A percentile compares a stretch with the other conserved stretches of the same genome.
phyloP scores from a whole-genome alignment of 2,888 invertebrate species.

The Hetaerina titia region DNA sequence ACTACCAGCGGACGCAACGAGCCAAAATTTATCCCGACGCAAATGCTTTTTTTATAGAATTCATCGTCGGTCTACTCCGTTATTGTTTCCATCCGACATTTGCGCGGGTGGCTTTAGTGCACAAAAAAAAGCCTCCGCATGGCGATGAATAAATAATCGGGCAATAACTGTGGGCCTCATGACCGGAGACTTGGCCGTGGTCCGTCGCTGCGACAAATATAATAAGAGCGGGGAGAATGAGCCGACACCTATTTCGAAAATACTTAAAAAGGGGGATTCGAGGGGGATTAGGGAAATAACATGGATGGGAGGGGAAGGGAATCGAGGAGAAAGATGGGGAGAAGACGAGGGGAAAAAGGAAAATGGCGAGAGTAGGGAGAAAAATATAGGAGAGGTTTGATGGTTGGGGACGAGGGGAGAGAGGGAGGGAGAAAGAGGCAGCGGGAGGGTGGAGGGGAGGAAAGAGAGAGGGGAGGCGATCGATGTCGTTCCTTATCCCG shows the following conservation, averaged over 20 bases:
- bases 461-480: slow-evolving; percentile 27
- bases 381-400: not conserved
- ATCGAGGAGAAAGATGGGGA: not conserved
- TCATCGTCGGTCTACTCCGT: not conserved
- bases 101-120: not conserved
- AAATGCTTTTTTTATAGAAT: not conserved
- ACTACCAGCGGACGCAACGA: not conserved
- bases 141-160: slow-evolving; percentile 2
- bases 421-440: not conserved
- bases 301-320: not conserved
- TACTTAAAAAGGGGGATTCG: not conserved
- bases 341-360: not conserved
- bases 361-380: not conserved
- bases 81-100: not conserved
- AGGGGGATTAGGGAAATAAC: not conserved
- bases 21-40: not conserved
- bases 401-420: not conserved
- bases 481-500: slow-evolving; percentile 24
- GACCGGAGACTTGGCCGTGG: not conserved
- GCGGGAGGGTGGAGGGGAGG: not conserved
- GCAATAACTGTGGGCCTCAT: slow-evolving; percentile 1
- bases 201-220: not conserved
- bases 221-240: not conserved
- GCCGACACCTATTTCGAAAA: not conserved
- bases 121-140: not conserved